Conservation (phyloP, 2,113 vertebrate genomes). For the Polypterus bichir region DNA sequence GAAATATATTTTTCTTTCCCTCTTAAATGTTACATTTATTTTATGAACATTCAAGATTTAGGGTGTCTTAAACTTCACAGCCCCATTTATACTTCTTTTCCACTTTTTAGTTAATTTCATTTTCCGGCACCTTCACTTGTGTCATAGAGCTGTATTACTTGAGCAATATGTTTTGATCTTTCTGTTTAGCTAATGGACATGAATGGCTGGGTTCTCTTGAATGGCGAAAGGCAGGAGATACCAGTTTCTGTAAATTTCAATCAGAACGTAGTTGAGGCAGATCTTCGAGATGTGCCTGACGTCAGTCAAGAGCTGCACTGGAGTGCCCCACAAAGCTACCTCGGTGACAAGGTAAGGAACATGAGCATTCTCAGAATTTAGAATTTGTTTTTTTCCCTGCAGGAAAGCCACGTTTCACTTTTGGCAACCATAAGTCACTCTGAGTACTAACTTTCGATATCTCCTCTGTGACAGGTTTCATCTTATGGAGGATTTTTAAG, state of each 20-base stretch:
- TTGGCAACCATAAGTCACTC: too few relatives aligned
- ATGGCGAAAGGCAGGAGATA: conserved; percentile 69
- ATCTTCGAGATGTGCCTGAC: conserved; percentile 60
- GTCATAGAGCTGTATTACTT: too few relatives aligned
- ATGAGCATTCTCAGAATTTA: too few relatives aligned
- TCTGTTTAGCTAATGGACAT: conserved; percentile 64
- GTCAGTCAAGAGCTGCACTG: conserved; percentile 87
- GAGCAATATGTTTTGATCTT: neutral
- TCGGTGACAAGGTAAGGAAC: conserved; percentile 70
- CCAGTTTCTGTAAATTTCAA: conserved; percentile 33
- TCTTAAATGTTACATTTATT: too few relatives aligned
- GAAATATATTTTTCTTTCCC: too few relatives aligned
- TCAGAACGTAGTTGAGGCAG: conserved; percentile 55
- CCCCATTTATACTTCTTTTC: too few relatives aligned
- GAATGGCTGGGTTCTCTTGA: conserved; percentile 70
- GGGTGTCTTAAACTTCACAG: too few relatives aligned
- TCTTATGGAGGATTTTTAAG: conserved; percentile 76
- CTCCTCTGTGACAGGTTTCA: conserved; percentile 58
- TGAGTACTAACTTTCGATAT: neutral
- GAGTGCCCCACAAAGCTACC: conserved; percentile 71
- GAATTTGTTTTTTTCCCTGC: too few relatives aligned
- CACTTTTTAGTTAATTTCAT: too few relatives aligned
- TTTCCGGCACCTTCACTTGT: too few relatives aligned
- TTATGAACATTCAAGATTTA: too few relatives aligned
- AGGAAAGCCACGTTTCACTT: too few relatives aligned